phyloP scores from a whole-genome alignment of 2,113 vertebrate species.

The Brachyhypopomus occidentalis region DNA sequence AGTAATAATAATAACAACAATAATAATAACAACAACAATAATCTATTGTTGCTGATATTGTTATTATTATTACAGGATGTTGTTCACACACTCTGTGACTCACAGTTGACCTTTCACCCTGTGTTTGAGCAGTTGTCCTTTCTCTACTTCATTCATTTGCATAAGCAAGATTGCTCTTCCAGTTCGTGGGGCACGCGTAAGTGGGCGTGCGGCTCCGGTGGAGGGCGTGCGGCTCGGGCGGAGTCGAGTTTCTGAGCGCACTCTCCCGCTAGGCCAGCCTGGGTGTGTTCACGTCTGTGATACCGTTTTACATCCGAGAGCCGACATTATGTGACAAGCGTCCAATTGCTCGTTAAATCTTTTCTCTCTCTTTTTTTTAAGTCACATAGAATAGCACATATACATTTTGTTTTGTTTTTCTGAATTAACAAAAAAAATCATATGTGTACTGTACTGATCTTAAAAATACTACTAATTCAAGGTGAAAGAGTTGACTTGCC shows the following conservation, averaged over 20 bases:
- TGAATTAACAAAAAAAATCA: conserved; percentile 44
- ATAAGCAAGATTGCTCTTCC: conserved; percentile 55
- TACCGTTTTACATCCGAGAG: conserved; percentile 28
- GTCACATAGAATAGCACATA: conserved; percentile 34
- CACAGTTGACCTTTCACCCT: conserved; percentile 29
- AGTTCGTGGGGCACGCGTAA: conserved; percentile 38
- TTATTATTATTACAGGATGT: conserved; percentile 2
- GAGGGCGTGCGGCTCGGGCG: too few relatives aligned
- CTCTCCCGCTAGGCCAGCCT: not conserved
- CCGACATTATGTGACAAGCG: conserved; percentile 25
- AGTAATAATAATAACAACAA: too few relatives aligned
- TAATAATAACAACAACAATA: too few relatives aligned
- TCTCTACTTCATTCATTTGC: conserved; percentile 16
- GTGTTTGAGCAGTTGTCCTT: conserved; percentile 30
- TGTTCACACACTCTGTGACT: conserved; percentile 26
- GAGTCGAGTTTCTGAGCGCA: too few relatives aligned
- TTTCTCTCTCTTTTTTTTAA: not conserved
- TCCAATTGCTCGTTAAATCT: conserved; percentile 12
- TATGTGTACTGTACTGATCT: conserved; percentile 53
- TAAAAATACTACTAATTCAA: conserved; percentile 58
- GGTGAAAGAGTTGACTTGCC: conserved; percentile 57
- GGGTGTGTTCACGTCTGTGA: conserved; percentile 2
- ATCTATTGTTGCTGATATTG: conserved; percentile 30
- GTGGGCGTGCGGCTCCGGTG: not conserved
- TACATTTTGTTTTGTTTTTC: conserved; percentile 13